A percentile compares a stretch with the other conserved stretches of the same genome.
phyloP scores from a whole-genome alignment of 2,797 vertebrate genomes.

The Adrianichthys oophorus region DNA sequence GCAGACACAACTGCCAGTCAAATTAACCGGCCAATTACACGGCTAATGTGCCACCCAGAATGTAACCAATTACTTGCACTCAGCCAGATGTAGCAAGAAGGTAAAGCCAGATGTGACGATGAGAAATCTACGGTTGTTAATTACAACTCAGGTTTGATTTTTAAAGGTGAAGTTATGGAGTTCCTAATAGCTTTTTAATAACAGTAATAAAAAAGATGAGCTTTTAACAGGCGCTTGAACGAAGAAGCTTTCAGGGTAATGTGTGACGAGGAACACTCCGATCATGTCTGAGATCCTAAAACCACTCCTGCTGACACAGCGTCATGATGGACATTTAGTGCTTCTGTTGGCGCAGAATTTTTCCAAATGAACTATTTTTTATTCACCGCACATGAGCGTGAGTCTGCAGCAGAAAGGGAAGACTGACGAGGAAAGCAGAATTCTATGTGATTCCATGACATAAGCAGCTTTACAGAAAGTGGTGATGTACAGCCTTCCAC shows the following conservation, averaged over 20 bases:
- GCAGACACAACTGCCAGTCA: conserved; percentile 47
- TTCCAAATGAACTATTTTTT: conserved; percentile 24
- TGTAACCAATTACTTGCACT: conserved; percentile 27
- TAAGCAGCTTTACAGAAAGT: conserved; percentile 33
- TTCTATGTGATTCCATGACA: conserved; percentile 26
- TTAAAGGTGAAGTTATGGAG: conserved; percentile 37
- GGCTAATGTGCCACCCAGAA: conserved; percentile 32
- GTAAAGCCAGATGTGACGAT: conserved; percentile 53
- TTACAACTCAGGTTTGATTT: conserved; percentile 15
- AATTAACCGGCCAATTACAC: conserved; percentile 63
- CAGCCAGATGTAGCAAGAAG: conserved; percentile 44
- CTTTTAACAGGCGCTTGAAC: conserved; percentile 29
- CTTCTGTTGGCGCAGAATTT: conserved; percentile 6
- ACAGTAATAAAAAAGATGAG: conserved; percentile 30
- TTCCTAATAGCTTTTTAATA: conserved; percentile 43
- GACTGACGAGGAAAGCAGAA: conserved; percentile 37
- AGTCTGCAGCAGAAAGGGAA: conserved; percentile 32
- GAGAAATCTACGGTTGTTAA: conserved; percentile 14
- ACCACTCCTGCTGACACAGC: neutral
- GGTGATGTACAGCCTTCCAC: conserved; percentile 24
- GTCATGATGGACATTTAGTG: neutral
- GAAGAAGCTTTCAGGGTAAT: conserved; percentile 3
- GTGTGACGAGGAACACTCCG: neutral
- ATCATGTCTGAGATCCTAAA: neutral
- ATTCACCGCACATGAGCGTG: conserved; percentile 29